phyloP scores from a whole-genome alignment of 1,140 invertebrate species.

The Pogonognathellus flavescens region DNA sequence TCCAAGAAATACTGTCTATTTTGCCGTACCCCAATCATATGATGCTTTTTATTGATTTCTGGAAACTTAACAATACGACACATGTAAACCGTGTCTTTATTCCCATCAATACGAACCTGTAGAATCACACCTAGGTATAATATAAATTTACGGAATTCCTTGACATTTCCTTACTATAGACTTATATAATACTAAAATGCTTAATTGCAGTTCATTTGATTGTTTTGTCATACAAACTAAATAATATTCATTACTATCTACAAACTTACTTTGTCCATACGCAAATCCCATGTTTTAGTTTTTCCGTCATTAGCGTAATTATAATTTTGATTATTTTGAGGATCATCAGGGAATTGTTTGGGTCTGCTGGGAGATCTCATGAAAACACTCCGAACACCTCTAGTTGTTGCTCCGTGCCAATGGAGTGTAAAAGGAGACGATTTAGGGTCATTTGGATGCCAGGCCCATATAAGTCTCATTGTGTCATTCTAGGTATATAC shows the following conservation, averaged over 20 bases:
- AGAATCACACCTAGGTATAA: neutral
- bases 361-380: constrained; percentile 71
- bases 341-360: constrained; percentile 69
- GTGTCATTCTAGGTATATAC: constrained; percentile 79
- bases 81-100: constrained; percentile 55
- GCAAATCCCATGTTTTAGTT: constrained; percentile 79
- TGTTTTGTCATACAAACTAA: neutral
- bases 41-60: constrained; percentile 78
- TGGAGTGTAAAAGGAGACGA: constrained; percentile 22
- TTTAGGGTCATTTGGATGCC: constrained; percentile 78
- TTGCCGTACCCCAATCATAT: constrained; percentile 80
- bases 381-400: constrained; percentile 78
- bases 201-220: neutral
- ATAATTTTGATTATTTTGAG: constrained; percentile 68
- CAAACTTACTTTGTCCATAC: constrained; percentile 78
- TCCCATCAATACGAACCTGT: constrained; percentile 50
- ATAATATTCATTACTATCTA: neutral
- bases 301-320: constrained; percentile 57
- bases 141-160: neutral
- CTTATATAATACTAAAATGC: neutral
- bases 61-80: constrained; percentile 88
- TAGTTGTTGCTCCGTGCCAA: constrained; percentile 75
- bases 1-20: neutral
- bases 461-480: constrained; percentile 82
- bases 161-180: neutral